Evolutionary conservation across 2,113 vertebrate genomes (phyloP).

Genomic region (Podarcis raffonei): DNA sequence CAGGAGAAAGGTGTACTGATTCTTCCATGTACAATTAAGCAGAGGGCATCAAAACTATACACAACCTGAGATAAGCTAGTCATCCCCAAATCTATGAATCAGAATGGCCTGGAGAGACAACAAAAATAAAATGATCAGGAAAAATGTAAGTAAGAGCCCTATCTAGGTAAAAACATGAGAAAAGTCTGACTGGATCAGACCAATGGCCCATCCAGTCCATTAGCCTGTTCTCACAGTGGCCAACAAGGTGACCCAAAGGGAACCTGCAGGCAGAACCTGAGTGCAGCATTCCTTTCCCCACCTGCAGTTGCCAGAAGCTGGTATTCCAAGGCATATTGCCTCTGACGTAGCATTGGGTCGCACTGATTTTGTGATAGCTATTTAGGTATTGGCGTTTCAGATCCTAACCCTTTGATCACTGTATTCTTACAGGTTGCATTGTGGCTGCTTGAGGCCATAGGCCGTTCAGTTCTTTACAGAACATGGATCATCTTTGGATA

Average conservation of each 20-base stretch:
- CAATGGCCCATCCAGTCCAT: too few species aligned
- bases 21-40: neutral
- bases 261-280: neutral
- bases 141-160: too few species aligned
- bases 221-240: too few species aligned
- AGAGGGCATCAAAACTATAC: neutral
- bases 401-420: neutral
- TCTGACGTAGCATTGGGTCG: neutral
- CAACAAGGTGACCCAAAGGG: neutral
- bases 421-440: neutral
- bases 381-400: neutral
- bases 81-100: neutral
- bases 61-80: neutral
- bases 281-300: neutral
- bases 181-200: too few species aligned
- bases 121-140: too few species aligned
- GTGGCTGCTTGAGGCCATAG: neutral
- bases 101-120: neutral
- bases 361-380: neutral
- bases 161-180: too few species aligned
- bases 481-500: neutral
- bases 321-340: neutral
- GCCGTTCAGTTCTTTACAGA: neutral
- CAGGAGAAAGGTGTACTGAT: too few species aligned
- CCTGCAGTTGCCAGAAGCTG: neutral